These are phyloP conservation scores for Porites australiensis DNA, from an alignment of 64 coral and sea anemone genomes.

Conservation along the genomic window DNA sequence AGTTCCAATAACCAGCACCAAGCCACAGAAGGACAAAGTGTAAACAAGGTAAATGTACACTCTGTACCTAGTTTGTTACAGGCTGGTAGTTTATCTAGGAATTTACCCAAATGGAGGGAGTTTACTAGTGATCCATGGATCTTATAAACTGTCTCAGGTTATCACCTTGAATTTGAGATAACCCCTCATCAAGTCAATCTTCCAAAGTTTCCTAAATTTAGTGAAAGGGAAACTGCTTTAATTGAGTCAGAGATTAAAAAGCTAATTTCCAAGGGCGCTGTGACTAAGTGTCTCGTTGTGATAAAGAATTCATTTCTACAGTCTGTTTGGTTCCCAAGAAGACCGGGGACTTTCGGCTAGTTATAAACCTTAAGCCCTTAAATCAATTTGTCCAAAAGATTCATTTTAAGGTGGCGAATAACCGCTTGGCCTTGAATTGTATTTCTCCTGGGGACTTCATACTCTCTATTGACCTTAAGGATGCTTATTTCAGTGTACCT, in stretches of 20 bases:
- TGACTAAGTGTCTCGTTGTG: slow-evolving; percentile 12
- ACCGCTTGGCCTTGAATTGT: background rate
- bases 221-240: background rate
- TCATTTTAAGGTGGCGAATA: slow-evolving; percentile 16
- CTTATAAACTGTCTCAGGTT: slow-evolving; percentile 73
- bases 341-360: background rate
- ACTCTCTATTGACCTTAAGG: slow-evolving; percentile 1
- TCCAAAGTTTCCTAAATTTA: slow-evolving; percentile 65
- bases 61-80: background rate
- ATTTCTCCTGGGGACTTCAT: background rate
- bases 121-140: slow-evolving; percentile 86
- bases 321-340: background rate
- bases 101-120: slow-evolving; percentile 68
- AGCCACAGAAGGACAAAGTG: slow-evolving; percentile 8
- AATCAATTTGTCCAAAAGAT: background rate
- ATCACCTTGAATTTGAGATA: slow-evolving; percentile 78
- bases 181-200: background rate
- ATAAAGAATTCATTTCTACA: slow-evolving; percentile 41
- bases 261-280: slow-evolving; percentile 64
- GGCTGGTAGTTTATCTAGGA: slow-evolving; percentile 56
- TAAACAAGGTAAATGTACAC: slow-evolving; percentile 47
- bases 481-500: background rate
- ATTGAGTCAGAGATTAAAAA: slow-evolving; percentile 78
- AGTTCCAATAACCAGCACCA: background rate
- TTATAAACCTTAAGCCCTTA: too few species aligned